A percentile compares a stretch with the other conserved stretches of the same genome.
These are phyloP conservation scores for Prietella phreatophila DNA, from an alignment of 2,113 vertebrate genomes.

Conservation along the genomic window DNA sequence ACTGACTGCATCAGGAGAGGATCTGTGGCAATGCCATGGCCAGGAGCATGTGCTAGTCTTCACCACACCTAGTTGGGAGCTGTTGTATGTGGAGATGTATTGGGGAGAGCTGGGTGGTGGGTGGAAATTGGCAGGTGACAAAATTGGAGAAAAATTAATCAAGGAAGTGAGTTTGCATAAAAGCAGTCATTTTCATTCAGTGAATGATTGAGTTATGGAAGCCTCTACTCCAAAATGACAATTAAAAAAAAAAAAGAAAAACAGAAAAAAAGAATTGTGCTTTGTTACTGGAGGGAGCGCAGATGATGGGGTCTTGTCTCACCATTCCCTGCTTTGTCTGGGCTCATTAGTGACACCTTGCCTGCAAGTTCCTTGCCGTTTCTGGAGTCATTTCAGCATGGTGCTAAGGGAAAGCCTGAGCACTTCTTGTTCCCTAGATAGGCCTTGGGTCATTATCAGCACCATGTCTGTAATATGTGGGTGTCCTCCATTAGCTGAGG, in stretches of 20 bases:
- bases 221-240: constrained; percentile 18
- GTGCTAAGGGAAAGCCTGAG: constrained; percentile 11
- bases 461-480: constrained; percentile 49
- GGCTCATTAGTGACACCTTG: constrained; percentile 73
- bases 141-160: neutral
- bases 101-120: neutral
- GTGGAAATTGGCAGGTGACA: neutral
- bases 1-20: neutral
- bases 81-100: neutral
- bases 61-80: neutral
- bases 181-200: neutral
- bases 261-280: neutral
- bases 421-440: constrained; percentile 23
- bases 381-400: constrained; percentile 57
- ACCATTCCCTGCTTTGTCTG: constrained; percentile 63
- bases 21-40: neutral
- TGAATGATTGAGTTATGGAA: neutral
- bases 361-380: constrained; percentile 59
- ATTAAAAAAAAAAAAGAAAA: constrained; percentile 22
- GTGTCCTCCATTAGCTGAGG: constrained; percentile 51
- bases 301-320: constrained; percentile 43
- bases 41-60: neutral
- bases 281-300: constrained; percentile 25
- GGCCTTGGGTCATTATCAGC: constrained; percentile 46
- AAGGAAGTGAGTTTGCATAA: neutral